Percentiles rank a stretch among this genome's conserved stretches.
phyloP scores from a whole-genome alignment of 2,797 vertebrate genomes.

The Furcifer pardalis region DNA sequence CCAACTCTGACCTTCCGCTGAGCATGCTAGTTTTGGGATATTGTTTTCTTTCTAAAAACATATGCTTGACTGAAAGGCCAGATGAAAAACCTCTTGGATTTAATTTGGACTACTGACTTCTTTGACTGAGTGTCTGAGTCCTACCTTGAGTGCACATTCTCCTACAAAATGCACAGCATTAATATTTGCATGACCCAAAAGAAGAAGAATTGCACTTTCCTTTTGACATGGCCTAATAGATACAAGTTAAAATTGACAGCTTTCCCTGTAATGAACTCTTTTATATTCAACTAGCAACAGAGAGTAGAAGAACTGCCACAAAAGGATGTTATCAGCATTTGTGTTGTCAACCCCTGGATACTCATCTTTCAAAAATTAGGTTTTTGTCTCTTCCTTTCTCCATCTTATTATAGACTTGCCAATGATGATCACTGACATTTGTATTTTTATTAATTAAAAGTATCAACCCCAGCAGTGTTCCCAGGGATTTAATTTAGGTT shows the following conservation, averaged over 20 bases:
- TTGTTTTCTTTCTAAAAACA: background rate
- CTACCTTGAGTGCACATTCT: background rate
- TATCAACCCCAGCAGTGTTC: constrained; percentile 46
- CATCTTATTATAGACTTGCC: constrained; percentile 61
- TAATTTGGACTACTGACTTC: background rate
- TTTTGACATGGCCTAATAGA: constrained; percentile 40
- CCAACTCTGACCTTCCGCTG: background rate
- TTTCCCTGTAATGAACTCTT: constrained; percentile 62
- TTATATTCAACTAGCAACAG: constrained; percentile 53
- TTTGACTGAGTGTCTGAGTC: background rate
- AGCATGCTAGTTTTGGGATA: background rate
- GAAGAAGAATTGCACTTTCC: constrained; percentile 4
- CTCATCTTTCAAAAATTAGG: constrained; percentile 40
- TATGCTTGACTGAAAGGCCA: background rate
- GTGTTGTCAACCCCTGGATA: constrained; percentile 45
- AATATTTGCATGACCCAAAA: constrained; percentile 21
- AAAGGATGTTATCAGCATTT: constrained; percentile 50
- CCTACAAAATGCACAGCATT: constrained; percentile 35
- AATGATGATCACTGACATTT: constrained; percentile 64
- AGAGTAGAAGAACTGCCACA: constrained; percentile 46
- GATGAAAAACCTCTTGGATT: constrained; percentile 18
- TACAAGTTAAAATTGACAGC: constrained; percentile 53
- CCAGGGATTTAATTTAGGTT: constrained; percentile 44
- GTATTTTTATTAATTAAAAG: constrained; percentile 72
- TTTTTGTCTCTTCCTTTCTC: constrained; percentile 42